A percentile compares a stretch with the other conserved stretches of the same genome.
These are phyloP conservation scores for Galerucella calmariensis DNA, from an alignment of 2,888 invertebrate genomes.

Conservation along the genomic window DNA sequence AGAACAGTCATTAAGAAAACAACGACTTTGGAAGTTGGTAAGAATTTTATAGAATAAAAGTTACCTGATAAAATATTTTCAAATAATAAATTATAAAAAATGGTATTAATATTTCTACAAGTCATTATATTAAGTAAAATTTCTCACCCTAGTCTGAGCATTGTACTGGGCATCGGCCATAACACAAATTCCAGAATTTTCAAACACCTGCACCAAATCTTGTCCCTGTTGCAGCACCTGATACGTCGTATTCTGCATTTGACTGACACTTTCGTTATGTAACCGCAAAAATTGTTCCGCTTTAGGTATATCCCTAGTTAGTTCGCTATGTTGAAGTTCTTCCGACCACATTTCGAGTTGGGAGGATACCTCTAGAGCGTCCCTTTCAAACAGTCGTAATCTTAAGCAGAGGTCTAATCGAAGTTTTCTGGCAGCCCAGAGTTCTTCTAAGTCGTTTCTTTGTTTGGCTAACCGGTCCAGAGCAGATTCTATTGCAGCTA, in stretches of 20 bases:
- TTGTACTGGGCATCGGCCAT: constrained; percentile 87
- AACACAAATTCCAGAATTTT: constrained; percentile 80
- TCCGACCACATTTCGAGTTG: constrained; percentile 89
- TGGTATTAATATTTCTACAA: too few species aligned
- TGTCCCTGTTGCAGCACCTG: constrained; percentile 95
- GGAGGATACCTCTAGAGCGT: constrained; percentile 84
- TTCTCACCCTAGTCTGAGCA: constrained; percentile 76
- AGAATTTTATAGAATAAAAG: too few species aligned
- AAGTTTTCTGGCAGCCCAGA: constrained; percentile 89
- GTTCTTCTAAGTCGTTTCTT: constrained; percentile 89
- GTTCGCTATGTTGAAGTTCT: constrained; percentile 88
- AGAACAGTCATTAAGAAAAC: not conserved
- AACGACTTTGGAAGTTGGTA: not conserved
- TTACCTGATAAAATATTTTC: too few species aligned
- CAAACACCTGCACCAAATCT: constrained; percentile 86
- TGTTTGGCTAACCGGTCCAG: constrained; percentile 89
- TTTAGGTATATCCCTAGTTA: constrained; percentile 79
- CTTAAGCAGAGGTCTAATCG: constrained; percentile 88
- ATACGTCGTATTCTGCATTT: constrained; percentile 94
- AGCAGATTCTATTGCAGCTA: constrained; percentile 89
- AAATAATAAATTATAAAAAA: too few species aligned
- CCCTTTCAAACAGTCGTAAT: constrained; percentile 88
- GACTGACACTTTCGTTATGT: constrained; percentile 93
- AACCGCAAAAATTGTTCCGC: constrained; percentile 90
- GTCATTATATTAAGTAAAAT: not conserved